Conservation (phyloP, 2,797 vertebrate genomes). For the Synanceia verrucosa region DNA sequence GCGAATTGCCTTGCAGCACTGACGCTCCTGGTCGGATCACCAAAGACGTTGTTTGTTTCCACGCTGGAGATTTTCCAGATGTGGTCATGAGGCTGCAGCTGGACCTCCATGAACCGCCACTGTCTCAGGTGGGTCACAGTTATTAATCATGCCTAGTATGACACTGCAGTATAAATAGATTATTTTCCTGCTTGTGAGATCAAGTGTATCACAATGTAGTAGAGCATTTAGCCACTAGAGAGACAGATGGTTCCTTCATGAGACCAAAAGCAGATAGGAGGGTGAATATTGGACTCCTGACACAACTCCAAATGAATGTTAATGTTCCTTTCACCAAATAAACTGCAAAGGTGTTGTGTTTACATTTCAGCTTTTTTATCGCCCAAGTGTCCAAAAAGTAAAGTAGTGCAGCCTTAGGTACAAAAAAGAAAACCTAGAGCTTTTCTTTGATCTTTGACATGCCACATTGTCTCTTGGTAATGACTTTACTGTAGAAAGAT, state of each 20-base stretch:
- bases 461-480: neutral
- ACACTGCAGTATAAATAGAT: neutral
- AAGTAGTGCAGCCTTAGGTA: neutral
- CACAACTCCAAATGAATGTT: no score
- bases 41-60: constrained; percentile 98
- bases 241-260: neutral
- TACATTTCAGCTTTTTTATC: neutral
- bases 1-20: constrained; percentile 71
- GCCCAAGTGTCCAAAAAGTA: neutral
- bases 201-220: neutral
- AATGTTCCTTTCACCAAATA: neutral
- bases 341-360: neutral
- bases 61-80: constrained; percentile 94
- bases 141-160: neutral
- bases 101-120: constrained; percentile 93
- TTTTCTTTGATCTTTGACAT: neutral
- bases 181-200: neutral
- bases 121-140: constrained; percentile 86
- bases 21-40: constrained; percentile 84
- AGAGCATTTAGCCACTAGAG: neutral
- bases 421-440: neutral
- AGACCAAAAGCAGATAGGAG: neutral
- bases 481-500: neutral
- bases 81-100: constrained; percentile 94
- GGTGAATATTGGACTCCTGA: neutral